These are phyloP conservation scores for Anagrus nilaparvatae DNA, from an alignment of 1,140 invertebrate species.

Conservation along the genomic window DNA sequence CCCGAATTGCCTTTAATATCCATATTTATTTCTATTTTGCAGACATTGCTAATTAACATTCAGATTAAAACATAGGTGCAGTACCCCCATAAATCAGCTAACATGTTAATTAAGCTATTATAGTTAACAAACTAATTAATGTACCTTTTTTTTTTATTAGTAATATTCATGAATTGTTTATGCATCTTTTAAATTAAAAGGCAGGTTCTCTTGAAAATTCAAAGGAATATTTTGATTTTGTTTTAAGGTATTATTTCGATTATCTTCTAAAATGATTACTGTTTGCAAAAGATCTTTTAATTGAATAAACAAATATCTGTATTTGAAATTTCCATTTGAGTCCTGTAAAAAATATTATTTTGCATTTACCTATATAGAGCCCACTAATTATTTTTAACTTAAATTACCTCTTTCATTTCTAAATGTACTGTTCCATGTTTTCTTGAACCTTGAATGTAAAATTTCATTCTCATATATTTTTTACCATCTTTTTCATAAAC, in stretches of 20 bases:
- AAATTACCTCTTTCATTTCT: slow-evolving; percentile 71
- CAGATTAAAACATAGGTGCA: not conserved
- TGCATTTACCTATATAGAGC: no score
- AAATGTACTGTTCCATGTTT: slow-evolving; percentile 73
- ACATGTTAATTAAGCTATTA: not conserved
- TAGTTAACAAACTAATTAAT: not conserved
- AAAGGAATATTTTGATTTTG: not conserved
- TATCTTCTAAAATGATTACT: slow-evolving; percentile 67
- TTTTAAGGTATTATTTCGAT: slow-evolving; percentile 34
- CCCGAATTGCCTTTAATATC: no score
- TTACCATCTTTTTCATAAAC: slow-evolving; percentile 63
- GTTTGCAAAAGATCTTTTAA: slow-evolving; percentile 63
- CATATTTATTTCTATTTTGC: no score
- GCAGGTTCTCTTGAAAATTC: no score
- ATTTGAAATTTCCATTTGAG: slow-evolving; percentile 64
- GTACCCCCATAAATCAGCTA: not conserved
- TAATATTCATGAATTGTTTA: no score
- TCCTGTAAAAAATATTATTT: slow-evolving; percentile 49
- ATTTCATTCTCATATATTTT: slow-evolving; percentile 76
- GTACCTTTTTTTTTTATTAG: no score
- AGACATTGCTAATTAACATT: no score
- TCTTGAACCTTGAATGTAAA: slow-evolving; percentile 75
- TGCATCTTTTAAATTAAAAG: no score
- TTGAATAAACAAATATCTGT: slow-evolving; percentile 74
- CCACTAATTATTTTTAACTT: no score